Conservation (phyloP, 2,888 invertebrate species). For the Leptopilina drosophilae region DNA sequence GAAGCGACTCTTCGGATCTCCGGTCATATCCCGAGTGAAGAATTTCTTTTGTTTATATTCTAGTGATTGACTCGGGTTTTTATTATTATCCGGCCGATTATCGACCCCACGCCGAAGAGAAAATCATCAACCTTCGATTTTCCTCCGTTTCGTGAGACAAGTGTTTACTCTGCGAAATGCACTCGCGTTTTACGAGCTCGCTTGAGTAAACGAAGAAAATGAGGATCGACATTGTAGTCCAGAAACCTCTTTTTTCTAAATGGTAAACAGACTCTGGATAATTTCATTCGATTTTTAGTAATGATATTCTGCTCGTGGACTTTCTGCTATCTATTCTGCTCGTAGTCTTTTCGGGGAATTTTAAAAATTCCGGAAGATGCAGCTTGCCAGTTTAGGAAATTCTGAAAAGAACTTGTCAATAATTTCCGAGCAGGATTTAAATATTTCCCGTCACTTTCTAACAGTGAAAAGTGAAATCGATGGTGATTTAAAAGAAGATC, state of each 20-base stretch:
- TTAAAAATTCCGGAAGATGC: slow-evolving; percentile 61
- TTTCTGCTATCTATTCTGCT: too few relatives aligned
- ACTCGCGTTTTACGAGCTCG: slow-evolving; percentile 25
- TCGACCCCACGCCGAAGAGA: slow-evolving; percentile 41
- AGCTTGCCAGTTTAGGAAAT: slow-evolving; percentile 68
- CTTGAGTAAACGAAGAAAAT: slow-evolving; percentile 18
- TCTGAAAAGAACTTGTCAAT: slow-evolving; percentile 50
- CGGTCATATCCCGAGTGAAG: slow-evolving; percentile 18
- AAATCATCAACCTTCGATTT: slow-evolving; percentile 41
- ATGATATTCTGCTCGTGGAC: slow-evolving; percentile 2
- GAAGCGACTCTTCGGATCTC: slow-evolving; percentile 44
- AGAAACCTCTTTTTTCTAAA: slow-evolving; percentile 26
- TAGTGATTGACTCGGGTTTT: slow-evolving; percentile 16
- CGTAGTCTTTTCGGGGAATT: slow-evolving; percentile 51
- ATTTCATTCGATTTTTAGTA: background rate
- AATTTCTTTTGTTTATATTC: slow-evolving; percentile 31
- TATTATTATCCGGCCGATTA: slow-evolving; percentile 27
- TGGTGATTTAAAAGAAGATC: slow-evolving; percentile 40
- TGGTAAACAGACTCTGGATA: background rate
- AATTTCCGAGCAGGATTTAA: background rate
- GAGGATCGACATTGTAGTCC: slow-evolving; percentile 8
- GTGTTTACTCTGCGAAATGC: slow-evolving; percentile 32
- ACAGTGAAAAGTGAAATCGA: slow-evolving; percentile 58
- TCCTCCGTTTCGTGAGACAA: slow-evolving; percentile 5
- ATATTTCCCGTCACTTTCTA: slow-evolving; percentile 23